Evolutionary conservation across 2,797 vertebrate genomes (phyloP).

Genomic region (Smutsia gigantea): DNA sequence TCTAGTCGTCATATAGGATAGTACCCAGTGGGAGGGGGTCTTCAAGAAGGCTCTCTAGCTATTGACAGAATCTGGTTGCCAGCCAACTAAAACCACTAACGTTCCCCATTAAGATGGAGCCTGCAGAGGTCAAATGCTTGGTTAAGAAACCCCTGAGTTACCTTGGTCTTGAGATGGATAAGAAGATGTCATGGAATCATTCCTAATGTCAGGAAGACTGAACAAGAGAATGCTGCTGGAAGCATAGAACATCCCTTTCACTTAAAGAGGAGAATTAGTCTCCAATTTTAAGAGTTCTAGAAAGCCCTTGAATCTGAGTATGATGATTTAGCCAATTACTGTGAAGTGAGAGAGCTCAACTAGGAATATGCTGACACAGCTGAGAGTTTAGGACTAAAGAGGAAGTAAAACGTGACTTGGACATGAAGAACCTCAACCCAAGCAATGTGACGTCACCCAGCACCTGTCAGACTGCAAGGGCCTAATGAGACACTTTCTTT

Average conservation of each 20-base stretch:
- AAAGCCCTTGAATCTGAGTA: not conserved
- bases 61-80: not conserved
- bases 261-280: not conserved
- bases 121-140: not conserved
- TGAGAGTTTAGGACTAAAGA: not conserved
- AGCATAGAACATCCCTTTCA: not conserved
- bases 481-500: conserved; percentile 27
- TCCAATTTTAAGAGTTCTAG: not conserved
- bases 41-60: not conserved
- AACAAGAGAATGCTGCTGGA: not conserved
- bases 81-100: not conserved
- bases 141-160: not conserved
- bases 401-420: conserved; percentile 15
- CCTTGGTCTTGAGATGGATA: not conserved
- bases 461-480: not conserved
- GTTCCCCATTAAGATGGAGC: not conserved
- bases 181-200: not conserved
- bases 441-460: not conserved
- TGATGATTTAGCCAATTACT: conserved; percentile 28
- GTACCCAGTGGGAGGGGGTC: not conserved
- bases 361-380: conserved; percentile 17
- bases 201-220: not conserved
- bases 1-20: not conserved
- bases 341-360: not conserved
- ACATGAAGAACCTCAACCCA: not conserved